These are phyloP conservation scores for Telmatochromis sp. DNA, from an alignment of 2,113 vertebrate genomes.

Conservation along the genomic window DNA sequence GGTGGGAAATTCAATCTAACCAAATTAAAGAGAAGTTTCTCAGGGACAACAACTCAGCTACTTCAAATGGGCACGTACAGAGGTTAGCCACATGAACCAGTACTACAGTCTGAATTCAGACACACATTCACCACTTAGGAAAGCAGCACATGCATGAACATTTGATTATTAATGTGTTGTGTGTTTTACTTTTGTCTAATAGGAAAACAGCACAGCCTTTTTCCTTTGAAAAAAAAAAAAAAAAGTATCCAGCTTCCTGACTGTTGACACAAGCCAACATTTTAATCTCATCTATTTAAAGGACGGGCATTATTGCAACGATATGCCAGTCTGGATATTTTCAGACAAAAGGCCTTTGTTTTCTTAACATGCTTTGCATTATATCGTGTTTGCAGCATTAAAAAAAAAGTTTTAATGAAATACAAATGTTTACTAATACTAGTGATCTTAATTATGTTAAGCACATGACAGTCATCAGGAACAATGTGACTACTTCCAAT, in stretches of 20 bases:
- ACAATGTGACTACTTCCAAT: background rate
- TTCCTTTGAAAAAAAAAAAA: background rate
- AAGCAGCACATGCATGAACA: background rate
- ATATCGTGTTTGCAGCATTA: background rate
- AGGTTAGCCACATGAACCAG: background rate
- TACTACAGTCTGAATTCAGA: background rate
- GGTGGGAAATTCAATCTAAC: conserved; percentile 17
- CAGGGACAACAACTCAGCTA: background rate
- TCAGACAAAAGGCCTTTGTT: background rate
- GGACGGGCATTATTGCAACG: background rate
- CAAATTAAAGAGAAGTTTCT: conserved; percentile 21
- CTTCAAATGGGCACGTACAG: background rate
- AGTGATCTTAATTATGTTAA: background rate
- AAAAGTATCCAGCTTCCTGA: background rate
- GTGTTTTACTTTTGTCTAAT: background rate
- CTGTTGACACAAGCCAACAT: background rate
- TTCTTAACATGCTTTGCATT: background rate
- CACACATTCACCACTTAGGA: background rate
- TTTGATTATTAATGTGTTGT: background rate
- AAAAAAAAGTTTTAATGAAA: background rate
- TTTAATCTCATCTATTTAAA: background rate
- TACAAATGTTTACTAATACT: background rate
- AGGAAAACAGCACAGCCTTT: background rate
- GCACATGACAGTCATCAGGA: background rate
- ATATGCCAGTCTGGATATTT: background rate